These are phyloP conservation scores for Chelonoidis abingdonii DNA, from an alignment of 2,113 vertebrate species.

Conservation along the genomic window DNA sequence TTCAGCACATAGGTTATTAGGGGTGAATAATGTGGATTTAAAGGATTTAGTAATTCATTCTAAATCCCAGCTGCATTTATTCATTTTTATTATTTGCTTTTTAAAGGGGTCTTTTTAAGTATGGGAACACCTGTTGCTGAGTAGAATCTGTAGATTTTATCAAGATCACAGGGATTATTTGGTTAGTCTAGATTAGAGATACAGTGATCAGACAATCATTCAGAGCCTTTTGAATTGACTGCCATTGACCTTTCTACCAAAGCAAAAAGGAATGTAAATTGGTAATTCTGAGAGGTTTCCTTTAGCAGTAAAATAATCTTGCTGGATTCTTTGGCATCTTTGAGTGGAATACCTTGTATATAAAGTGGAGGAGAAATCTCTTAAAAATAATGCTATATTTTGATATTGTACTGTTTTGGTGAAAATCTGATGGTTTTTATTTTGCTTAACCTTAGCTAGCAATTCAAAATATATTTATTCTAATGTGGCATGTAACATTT, in stretches of 20 bases:
- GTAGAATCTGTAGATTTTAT: slow-evolving; percentile 29
- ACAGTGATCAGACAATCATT: slow-evolving; percentile 25
- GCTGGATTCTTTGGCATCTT: neutral
- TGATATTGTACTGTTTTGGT: neutral
- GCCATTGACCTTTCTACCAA: neutral
- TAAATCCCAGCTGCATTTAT: slow-evolving; percentile 64
- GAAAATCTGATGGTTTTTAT: neutral
- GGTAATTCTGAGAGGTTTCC: neutral
- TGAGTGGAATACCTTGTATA: neutral
- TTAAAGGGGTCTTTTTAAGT: slow-evolving; percentile 13
- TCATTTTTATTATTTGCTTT: neutral
- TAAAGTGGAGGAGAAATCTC: neutral
- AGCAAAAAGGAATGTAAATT: neutral
- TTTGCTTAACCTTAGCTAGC: neutral
- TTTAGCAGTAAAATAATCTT: neutral
- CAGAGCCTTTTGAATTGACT: slow-evolving; percentile 8
- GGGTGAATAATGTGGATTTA: slow-evolving; percentile 71
- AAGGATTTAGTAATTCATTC: slow-evolving; percentile 69
- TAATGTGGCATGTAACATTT: neutral
- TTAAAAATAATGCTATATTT: neutral
- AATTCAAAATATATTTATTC: neutral
- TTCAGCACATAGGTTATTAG: slow-evolving; percentile 61
- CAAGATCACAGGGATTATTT: slow-evolving; percentile 45
- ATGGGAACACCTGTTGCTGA: neutral
- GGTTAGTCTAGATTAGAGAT: slow-evolving; percentile 33